phyloP scores from a whole-genome alignment of 2,113 vertebrate genomes.

The Neodon shergylaensis region DNA sequence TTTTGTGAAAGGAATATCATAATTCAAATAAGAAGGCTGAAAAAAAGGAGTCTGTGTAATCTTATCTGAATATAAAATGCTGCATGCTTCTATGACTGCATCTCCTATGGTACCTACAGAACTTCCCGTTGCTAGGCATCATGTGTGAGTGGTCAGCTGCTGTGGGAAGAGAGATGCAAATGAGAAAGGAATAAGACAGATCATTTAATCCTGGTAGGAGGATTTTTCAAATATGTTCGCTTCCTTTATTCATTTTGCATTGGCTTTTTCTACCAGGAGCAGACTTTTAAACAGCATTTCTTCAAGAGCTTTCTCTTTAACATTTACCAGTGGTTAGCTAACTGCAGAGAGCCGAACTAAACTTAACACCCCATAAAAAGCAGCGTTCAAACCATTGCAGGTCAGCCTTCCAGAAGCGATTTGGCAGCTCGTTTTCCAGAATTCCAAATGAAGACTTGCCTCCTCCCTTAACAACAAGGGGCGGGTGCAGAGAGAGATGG shows the following conservation, averaged over 20 bases:
- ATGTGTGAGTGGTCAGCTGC: not conserved
- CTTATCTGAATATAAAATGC: not conserved
- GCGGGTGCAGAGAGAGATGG: not conserved
- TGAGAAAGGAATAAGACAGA: not conserved
- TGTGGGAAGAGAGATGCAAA: not conserved
- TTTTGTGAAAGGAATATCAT: not conserved
- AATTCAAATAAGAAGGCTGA: not conserved
- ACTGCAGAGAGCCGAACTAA: constrained; percentile 24
- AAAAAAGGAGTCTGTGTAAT: not conserved
- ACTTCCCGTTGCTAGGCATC: not conserved
- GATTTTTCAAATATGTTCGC: not conserved
- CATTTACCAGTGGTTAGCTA: constrained; percentile 24
- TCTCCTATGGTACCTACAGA: not conserved
- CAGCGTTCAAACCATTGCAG: not conserved
- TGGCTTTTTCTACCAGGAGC: constrained; percentile 7
- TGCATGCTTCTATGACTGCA: not conserved
- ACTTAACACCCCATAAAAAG: not conserved
- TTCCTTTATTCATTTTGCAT: not conserved
- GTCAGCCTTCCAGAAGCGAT: not conserved
- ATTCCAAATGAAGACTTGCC: not conserved
- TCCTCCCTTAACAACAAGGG: not conserved
- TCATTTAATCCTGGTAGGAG: not conserved
- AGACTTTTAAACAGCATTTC: constrained; percentile 32
- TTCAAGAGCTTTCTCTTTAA: constrained; percentile 37
- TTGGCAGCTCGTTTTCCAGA: constrained; percentile 9